phyloP scores from a whole-genome alignment of 2,888 invertebrate genomes.

The Xylota sylvarum region DNA sequence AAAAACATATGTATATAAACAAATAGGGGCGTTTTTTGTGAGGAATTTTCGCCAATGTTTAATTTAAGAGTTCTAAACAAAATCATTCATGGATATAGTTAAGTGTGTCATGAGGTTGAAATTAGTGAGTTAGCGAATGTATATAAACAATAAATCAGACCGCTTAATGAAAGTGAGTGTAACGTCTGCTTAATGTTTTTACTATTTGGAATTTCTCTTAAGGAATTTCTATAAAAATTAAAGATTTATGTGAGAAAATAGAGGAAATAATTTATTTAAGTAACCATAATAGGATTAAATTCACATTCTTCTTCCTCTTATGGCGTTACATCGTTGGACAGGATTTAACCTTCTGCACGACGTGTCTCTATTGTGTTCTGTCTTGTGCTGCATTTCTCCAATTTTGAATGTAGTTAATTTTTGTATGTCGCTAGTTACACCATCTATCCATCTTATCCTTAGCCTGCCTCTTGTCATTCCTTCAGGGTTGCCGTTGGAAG shows the following conservation, averaged over 20 bases:
- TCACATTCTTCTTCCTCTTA: too few relatives aligned
- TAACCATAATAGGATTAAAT: too few relatives aligned
- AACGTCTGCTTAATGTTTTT: slow-evolving; percentile 29
- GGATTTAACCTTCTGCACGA: too few relatives aligned
- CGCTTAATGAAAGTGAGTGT: slow-evolving; percentile 7
- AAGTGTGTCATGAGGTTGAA: slow-evolving; percentile 20
- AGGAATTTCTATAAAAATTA: slow-evolving; percentile 14
- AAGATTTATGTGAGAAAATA: slow-evolving; percentile 3
- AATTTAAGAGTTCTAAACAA: slow-evolving; percentile 23
- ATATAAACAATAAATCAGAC: slow-evolving; percentile 13
- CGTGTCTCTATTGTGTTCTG: too few relatives aligned
- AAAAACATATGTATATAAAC: background rate
- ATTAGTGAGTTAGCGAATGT: slow-evolving; percentile 10
- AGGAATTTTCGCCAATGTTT: slow-evolving; percentile 3
- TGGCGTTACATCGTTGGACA: too few relatives aligned
- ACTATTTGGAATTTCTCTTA: slow-evolving; percentile 2
- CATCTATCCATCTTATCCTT: too few relatives aligned
- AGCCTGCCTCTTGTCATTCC: too few relatives aligned
- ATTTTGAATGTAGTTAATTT: too few relatives aligned
- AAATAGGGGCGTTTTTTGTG: background rate
- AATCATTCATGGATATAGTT: slow-evolving; percentile 24
- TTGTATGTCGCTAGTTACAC: too few relatives aligned
- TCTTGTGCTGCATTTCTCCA: too few relatives aligned
- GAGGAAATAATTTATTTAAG: too few relatives aligned
- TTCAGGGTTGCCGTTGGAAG: too few relatives aligned